Percentiles rank a stretch among this genome's conserved stretches.
These are phyloP conservation scores for Anomalospiza imberbis DNA, from an alignment of 2,797 vertebrate species.

Conservation along the genomic window DNA sequence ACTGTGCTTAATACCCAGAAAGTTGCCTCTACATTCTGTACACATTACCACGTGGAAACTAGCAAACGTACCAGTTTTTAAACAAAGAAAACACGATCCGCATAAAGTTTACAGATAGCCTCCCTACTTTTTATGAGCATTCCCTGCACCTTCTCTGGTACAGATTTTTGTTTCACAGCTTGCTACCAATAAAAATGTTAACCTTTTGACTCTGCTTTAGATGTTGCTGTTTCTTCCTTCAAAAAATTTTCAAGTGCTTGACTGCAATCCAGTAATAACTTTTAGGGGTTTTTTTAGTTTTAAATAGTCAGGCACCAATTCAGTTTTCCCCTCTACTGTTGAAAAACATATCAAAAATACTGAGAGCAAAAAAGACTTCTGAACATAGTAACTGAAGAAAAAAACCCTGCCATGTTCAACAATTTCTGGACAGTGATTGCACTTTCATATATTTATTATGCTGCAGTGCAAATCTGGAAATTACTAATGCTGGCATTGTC, in stretches of 20 bases:
- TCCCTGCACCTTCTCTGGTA: not conserved
- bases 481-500: not conserved
- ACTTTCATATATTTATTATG: not conserved
- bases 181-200: not conserved
- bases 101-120: not conserved
- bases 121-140: not conserved
- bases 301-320: not conserved
- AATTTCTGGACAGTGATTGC: not conserved
- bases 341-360: not conserved
- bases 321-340: not conserved
- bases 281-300: not conserved
- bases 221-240: not conserved
- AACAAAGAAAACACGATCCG: not conserved
- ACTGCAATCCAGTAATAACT: not conserved
- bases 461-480: not conserved
- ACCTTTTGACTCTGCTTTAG: not conserved
- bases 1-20: not conserved
- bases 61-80: not conserved
- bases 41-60: not conserved
- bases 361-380: not conserved
- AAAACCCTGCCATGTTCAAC: not conserved
- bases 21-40: not conserved
- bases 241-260: not conserved
- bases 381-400: not conserved
- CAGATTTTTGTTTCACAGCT: not conserved